Evolutionary conservation across 2,888 invertebrate species (phyloP), one percentile per base, ranked within the genome.

Genomic region (Synanthedon andrenaeformis): DNA sequence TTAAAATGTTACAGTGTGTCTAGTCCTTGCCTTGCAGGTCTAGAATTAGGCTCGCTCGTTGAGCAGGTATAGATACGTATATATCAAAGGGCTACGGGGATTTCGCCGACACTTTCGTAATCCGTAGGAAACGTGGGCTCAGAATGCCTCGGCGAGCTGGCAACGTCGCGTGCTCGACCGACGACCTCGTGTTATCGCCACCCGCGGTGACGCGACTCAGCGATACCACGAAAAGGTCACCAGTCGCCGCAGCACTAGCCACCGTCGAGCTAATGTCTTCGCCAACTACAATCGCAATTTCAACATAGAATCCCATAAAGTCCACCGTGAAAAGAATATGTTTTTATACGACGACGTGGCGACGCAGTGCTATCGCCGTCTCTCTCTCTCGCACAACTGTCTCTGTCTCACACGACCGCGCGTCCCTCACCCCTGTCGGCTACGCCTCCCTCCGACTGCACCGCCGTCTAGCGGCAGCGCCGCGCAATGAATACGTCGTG

Each of bases 131-230:
- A 56, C 63, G 64, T 66, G 63, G 63, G 61, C 60, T 59, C 57
- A 58, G 76, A 76, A 74, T 74, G 70, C 70, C 70, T 68, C 62
- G 59, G 70, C 76, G 81, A 69, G 72, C 74, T 81, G 82, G 86
- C 84, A 86, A 86, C 85, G 79, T 64, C 76, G 84, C 83, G 61
- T 74, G 61, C 69, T 66, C 76, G 79, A 80, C 75, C 82, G 82
- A 82, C 85, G 83, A 82, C 86, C 82, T 83, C 83, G 78, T 68
- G 77, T 77, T 81, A 83, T 84, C 84, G 79, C 79, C 73, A 68
- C 72, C 73, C 77, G 79, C 76, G 74, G 73, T 76, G 82, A 76
- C 78, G 79, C 74, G 82, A 76, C 75, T 74, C 70, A 65, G 66
- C 72, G 70, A 74, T 75, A 75, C 70, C 65, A 66, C 72, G 70